Conservation (phyloP, 2,888 invertebrate genomes). For the Epinotia ramella region DNA sequence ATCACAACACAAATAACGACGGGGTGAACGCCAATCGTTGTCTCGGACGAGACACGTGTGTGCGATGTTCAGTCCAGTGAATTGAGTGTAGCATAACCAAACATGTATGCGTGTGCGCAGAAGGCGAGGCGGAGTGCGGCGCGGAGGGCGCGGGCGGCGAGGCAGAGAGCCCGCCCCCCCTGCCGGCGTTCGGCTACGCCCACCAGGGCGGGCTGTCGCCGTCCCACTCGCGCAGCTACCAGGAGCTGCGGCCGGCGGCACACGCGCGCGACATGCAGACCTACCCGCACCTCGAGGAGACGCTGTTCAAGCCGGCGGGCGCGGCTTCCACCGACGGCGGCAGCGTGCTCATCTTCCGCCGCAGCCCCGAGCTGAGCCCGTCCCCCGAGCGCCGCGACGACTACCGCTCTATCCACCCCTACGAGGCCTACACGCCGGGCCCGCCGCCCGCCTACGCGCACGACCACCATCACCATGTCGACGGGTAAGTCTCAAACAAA, state of each 20-base stretch:
- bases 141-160: slow-evolving; percentile 52
- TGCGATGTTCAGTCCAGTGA: slow-evolving; percentile 44
- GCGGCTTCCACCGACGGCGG: slow-evolving; percentile 63
- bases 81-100: slow-evolving; percentile 34
- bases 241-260: slow-evolving; percentile 76
- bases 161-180: slow-evolving; percentile 75
- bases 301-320: slow-evolving; percentile 64
- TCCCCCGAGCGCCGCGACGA: slow-evolving; percentile 72
- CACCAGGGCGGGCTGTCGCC: slow-evolving; percentile 69
- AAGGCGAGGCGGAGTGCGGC: slow-evolving; percentile 69
- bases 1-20: slow-evolving; percentile 39
- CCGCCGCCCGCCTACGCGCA: slow-evolving; percentile 66
- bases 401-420: slow-evolving; percentile 67
- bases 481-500: slow-evolving; percentile 64
- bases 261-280: slow-evolving; percentile 80
- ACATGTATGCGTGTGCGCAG: slow-evolving; percentile 68
- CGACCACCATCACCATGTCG: slow-evolving; percentile 70
- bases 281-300: slow-evolving; percentile 75
- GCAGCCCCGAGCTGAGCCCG: slow-evolving; percentile 69
- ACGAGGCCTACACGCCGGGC: slow-evolving; percentile 69
- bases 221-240: slow-evolving; percentile 79
- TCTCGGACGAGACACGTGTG: slow-evolving; percentile 32
- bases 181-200: slow-evolving; percentile 72
- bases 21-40: slow-evolving; percentile 40
- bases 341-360: slow-evolving; percentile 69